Evolutionary conservation across 2,888 invertebrate genomes (phyloP).

Genomic region (Phyllotreta cruciferae): DNA sequence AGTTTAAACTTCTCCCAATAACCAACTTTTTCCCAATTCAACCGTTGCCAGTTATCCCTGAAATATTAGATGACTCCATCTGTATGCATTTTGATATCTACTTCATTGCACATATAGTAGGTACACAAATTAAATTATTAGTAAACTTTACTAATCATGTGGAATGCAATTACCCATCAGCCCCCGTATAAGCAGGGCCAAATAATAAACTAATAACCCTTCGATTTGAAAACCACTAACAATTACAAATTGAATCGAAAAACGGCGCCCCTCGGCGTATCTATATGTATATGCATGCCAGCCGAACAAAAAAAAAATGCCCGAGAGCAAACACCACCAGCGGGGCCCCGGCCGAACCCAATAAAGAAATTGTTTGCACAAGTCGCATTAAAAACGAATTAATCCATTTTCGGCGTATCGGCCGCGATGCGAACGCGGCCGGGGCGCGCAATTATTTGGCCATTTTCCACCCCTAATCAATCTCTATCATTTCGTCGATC

Average conservation of each 20-base stretch:
- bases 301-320: constrained; percentile 20
- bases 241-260: constrained; percentile 21
- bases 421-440: constrained; percentile 49
- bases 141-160: constrained; percentile 16
- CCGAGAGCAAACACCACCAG: constrained; percentile 28
- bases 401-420: constrained; percentile 59
- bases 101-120: no score
- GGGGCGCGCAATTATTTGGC: constrained; percentile 60
- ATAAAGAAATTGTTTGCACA: constrained; percentile 57
- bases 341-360: constrained; percentile 3
- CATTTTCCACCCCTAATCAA: constrained; percentile 61
- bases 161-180: constrained; percentile 2
- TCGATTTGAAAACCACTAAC: constrained; percentile 19
- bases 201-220: constrained; percentile 2
- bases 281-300: no score
- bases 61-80: no score
- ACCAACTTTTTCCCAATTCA: no score
- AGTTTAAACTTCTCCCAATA: no score
- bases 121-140: no score
- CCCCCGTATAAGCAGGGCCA: neutral
- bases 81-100: no score
- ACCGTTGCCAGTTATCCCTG: no score
- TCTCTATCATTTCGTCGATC: constrained; percentile 61
- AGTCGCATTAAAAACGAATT: constrained; percentile 61
- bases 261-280: constrained; percentile 20